Evolutionary conservation across 2,797 vertebrate species (phyloP), one percentile per base, ranked within the genome.

Genomic region (Smutsia gigantea): DNA sequence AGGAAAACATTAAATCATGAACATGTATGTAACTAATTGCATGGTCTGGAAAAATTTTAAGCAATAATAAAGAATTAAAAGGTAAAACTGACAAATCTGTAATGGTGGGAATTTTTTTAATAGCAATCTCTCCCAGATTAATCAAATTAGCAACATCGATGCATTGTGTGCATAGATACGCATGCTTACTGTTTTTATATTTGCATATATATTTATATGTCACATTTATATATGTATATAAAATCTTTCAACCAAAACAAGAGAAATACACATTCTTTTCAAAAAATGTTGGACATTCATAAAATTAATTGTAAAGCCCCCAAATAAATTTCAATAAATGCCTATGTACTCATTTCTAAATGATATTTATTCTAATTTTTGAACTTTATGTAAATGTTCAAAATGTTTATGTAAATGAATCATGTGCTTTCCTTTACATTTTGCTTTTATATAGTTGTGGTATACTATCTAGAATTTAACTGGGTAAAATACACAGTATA

Each of bases 1-100:
- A 72, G 61, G n/a, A 93, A 84, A 90, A 68, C 81, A 72, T 15
- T 64, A 59, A 75, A 0, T 95, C 66, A n/a, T 69, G 23, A 49
- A 89, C 37, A 94, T 31, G 0, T 61, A 6, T 93, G 11, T 29
- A 89, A 57, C 37, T 94, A 69, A 66, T 29, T 75, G 53, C 17
- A 69, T 49, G 75, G 61, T 55, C 14, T 93, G 61, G 87, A 75
- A 93, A 96, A n/a, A n/a, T 59, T 85, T 72, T 37, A 79, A 75
- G 14, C 17, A 96, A 86, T 96, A 92, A n/a, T 71, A 63, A 39
- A 55, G 31, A 90, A 82, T 74, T 87, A 66, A 83, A 92, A 93
- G 39, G 53, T 64, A 85, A 89, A 95, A 46, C 55, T 42, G 81
- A 63, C n/a, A 42, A 42, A 89, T 81, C 46, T 29, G 7, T 25